Evolutionary conservation across 2,888 invertebrate species (phyloP).

Genomic region (Melinopterus prodromus): DNA sequence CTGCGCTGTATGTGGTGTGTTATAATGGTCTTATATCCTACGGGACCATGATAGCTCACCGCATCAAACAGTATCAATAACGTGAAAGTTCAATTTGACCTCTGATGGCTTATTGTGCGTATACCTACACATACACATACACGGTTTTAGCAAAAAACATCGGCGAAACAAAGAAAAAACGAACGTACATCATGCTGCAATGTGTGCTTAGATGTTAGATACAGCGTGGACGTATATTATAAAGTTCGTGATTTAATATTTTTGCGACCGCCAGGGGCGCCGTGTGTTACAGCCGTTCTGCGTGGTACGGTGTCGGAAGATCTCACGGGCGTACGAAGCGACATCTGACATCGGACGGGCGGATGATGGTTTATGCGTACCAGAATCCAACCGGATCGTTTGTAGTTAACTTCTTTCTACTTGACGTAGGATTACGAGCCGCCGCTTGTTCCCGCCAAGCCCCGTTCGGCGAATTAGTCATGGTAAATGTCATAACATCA

Average conservation of each 20-base stretch:
- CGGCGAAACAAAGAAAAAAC: no score
- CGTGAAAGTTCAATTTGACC: no score
- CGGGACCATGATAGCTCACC: no score
- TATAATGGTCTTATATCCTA: no score
- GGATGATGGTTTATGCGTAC: background rate
- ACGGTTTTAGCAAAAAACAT: no score
- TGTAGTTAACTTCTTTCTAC: background rate
- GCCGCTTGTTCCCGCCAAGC: background rate
- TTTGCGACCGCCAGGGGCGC: constrained; percentile 13
- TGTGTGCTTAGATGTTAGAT: constrained; percentile 23
- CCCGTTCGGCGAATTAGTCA: background rate
- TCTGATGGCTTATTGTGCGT: no score
- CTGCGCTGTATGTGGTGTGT: no score
- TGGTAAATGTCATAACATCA: background rate
- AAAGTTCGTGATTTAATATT: constrained; percentile 21
- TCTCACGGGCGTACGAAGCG: constrained; percentile 4
- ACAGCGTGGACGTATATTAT: constrained; percentile 19
- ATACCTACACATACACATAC: no score
- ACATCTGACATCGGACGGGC: background rate
- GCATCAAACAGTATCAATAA: no score
- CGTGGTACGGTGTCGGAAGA: background rate
- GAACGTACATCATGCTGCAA: background rate
- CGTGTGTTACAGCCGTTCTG: background rate
- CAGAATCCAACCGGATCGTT: background rate
- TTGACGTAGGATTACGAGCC: background rate